These are phyloP conservation scores for Crax fasciolata DNA, from an alignment of 2,797 vertebrate genomes.

Conservation along the genomic window DNA sequence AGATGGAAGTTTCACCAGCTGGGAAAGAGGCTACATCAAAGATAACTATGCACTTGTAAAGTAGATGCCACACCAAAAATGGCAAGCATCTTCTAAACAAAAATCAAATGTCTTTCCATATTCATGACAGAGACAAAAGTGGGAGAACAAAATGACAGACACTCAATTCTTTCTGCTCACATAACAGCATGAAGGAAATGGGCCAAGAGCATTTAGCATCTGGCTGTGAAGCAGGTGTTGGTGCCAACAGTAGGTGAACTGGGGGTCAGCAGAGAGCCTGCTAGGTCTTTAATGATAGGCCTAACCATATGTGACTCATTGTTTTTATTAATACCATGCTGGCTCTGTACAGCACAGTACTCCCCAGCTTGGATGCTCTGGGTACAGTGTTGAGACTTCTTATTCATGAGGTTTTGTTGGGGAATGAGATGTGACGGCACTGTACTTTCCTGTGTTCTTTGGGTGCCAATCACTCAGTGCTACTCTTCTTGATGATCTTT, in stretches of 20 bases:
- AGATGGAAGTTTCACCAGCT: neutral
- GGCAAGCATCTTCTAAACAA: neutral
- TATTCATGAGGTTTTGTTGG: neutral
- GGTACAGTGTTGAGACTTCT: neutral
- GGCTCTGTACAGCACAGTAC: neutral
- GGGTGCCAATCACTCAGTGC: neutral
- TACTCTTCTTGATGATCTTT: neutral
- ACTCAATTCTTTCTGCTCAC: neutral
- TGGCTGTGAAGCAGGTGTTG: neutral
- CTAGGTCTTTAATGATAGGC: neutral
- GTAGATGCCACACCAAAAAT: neutral
- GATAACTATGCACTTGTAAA: neutral
- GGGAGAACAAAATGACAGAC: neutral
- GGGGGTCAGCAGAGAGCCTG: neutral
- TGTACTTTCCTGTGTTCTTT: neutral
- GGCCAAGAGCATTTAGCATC: neutral
- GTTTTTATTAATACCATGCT: neutral
- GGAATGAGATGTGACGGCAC: neutral
- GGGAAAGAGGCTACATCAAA: neutral
- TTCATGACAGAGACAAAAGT: neutral
- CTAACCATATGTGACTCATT: neutral
- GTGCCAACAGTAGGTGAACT: neutral
- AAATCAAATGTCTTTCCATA: neutral
- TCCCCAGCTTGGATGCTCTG: neutral
- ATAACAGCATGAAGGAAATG: accelerated